A percentile compares a stretch with the other conserved stretches of the same genome.
Evolutionary conservation across 2,797 vertebrate genomes (phyloP).

Genomic region (Astyanax mexicanus): DNA sequence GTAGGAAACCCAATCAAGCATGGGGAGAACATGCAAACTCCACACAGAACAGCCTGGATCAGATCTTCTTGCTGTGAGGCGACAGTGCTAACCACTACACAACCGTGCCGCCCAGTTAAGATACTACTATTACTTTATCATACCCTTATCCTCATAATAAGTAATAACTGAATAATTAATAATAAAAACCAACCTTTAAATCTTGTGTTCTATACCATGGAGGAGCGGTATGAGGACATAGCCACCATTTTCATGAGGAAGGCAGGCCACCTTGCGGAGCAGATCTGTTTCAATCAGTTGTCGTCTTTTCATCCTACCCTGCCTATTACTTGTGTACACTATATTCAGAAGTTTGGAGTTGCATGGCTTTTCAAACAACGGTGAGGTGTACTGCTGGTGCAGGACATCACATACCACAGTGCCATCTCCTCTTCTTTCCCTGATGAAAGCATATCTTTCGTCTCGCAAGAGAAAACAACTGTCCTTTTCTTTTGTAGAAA

Average conservation of each 20-base stretch:
- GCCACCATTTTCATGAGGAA: constrained; percentile 46
- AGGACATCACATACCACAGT: constrained; percentile 8
- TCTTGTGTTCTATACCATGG: constrained; percentile 40
- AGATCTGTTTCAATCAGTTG: constrained; percentile 38
- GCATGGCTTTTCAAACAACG: constrained; percentile 30
- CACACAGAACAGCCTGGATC: too few relatives aligned
- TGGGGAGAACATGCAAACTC: too few relatives aligned
- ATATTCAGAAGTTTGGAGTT: constrained; percentile 26
- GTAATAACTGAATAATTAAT: too few relatives aligned
- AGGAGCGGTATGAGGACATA: constrained; percentile 46
- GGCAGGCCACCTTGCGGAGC: constrained; percentile 46
- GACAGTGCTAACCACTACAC: too few relatives aligned
- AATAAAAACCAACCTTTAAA: constrained; percentile 36
- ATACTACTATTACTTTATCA: too few relatives aligned
- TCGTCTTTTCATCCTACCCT: constrained; percentile 37
- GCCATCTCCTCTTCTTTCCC: constrained; percentile 10
- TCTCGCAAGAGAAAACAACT: constrained; percentile 34
- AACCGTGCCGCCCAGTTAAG: too few relatives aligned
- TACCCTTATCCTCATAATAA: too few relatives aligned
- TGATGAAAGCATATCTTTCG: constrained; percentile 26
- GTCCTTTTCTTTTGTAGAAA: constrained; percentile 16
- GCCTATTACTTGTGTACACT: constrained; percentile 27
- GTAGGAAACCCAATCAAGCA: too few relatives aligned
- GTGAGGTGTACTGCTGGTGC: constrained; percentile 31
- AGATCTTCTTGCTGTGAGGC: too few relatives aligned